phyloP scores from a whole-genome alignment of 2,113 vertebrate genomes.

The Proteles cristata region DNA sequence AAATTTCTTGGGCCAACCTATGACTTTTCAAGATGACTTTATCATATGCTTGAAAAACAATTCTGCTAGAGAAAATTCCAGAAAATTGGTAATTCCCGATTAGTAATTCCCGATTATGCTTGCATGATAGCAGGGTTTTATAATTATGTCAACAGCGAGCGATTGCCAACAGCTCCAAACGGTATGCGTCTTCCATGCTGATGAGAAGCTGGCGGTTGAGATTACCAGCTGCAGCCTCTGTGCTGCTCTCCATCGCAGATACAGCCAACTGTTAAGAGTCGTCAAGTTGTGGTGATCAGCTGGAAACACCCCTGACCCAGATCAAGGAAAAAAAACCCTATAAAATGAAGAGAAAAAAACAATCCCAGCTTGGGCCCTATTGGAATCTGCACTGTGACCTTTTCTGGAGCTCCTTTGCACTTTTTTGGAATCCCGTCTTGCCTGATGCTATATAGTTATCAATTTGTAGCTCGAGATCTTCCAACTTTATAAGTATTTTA shows the following conservation, averaged over 20 bases:
- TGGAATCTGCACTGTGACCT: background rate
- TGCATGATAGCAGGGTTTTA: background rate
- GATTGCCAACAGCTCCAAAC: background rate
- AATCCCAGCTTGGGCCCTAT: background rate
- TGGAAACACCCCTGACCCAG: background rate
- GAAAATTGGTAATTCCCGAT: background rate
- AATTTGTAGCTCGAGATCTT: background rate
- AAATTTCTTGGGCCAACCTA: background rate
- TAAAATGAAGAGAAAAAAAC: background rate
- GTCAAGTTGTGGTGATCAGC: background rate
- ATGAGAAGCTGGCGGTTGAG: background rate
- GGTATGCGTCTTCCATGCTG: background rate
- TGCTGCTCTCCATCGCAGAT: background rate
- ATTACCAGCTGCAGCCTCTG: background rate
- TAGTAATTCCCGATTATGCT: background rate
- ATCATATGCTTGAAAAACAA: background rate
- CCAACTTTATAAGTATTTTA: background rate
- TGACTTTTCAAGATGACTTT: background rate
- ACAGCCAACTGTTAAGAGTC: background rate
- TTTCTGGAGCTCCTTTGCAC: background rate
- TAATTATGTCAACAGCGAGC: background rate
- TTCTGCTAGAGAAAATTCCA: background rate
- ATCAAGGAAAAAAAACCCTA: background rate
- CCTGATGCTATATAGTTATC: background rate
- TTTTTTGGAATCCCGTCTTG: background rate